Conservation (phyloP, 2,888 invertebrate species). For the Polyommatus iphigenia region DNA sequence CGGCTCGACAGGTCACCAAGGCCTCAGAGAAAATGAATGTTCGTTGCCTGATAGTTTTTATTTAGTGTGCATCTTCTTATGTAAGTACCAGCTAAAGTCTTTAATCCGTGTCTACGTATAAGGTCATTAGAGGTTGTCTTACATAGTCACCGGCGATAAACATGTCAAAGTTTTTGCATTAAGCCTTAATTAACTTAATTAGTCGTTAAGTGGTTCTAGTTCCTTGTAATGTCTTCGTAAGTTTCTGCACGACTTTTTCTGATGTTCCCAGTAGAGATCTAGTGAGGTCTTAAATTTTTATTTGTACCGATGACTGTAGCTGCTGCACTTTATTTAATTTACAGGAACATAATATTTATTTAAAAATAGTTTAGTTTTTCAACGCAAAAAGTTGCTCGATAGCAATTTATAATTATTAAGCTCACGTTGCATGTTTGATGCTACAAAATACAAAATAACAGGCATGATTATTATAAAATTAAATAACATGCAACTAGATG, state of each 20-base stretch:
- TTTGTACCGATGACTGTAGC: neutral
- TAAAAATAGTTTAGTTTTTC: neutral
- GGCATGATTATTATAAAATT: constrained; percentile 1
- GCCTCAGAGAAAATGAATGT: neutral
- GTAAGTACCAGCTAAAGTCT: neutral
- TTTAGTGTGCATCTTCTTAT: neutral
- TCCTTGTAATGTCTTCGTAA: constrained; percentile 12
- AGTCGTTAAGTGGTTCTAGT: neutral
- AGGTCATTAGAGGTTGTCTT: neutral
- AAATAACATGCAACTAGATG: neutral
- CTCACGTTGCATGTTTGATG: neutral
- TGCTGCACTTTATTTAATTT: too few relatives aligned
- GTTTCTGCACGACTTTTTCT: constrained; percentile 3
- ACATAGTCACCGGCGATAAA: neutral
- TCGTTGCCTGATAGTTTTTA: neutral
- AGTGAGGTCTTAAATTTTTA: neutral
- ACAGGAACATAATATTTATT: too few relatives aligned
- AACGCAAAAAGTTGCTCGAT: neutral
- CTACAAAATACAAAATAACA: neutral
- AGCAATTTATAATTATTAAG: neutral
- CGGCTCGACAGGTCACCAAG: too few relatives aligned
- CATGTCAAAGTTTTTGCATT: constrained; percentile 10
- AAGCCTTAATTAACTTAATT: neutral
- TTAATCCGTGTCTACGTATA: neutral
- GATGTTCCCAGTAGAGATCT: neutral